A percentile compares a stretch with the other conserved stretches of the same genome.
phyloP scores from a whole-genome alignment of 2,888 invertebrate species.

The Laothoe populi region DNA sequence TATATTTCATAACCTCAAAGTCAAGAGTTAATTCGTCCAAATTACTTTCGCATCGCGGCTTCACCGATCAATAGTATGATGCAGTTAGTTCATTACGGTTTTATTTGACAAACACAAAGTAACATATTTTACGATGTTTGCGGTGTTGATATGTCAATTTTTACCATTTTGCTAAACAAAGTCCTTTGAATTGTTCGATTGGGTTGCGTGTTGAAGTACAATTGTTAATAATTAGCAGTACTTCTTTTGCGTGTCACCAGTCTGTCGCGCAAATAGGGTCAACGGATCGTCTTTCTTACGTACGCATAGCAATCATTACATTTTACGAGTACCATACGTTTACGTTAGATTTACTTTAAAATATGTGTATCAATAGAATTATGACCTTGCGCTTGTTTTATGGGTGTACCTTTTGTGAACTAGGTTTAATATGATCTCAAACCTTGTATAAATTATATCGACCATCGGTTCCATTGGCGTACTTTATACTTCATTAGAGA shows the following conservation, averaged over 20 bases:
- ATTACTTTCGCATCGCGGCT: conserved; percentile 1
- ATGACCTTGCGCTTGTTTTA: background rate
- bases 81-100: background rate
- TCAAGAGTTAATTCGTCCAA: background rate
- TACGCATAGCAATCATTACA: conserved; percentile 34
- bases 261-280: conserved; percentile 75
- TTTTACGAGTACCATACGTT: conserved; percentile 6
- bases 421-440: background rate
- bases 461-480: background rate
- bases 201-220: conserved; percentile 79
- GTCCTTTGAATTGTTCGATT: conserved; percentile 37
- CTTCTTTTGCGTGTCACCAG: conserved; percentile 78
- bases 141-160: no score
- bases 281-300: conserved; percentile 54
- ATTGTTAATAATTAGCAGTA: conserved; percentile 79
- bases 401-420: background rate
- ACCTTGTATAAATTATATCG: background rate
- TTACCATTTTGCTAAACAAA: conserved; percentile 3
- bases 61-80: background rate
- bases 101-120: conserved; percentile 12
- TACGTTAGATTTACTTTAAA: conserved; percentile 7
- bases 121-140: no score
- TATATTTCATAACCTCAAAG: background rate
- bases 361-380: background rate
- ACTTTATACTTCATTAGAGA: background rate